phyloP scores from a whole-genome alignment of 2,113 vertebrate genomes.

The Macquaria australasica region DNA sequence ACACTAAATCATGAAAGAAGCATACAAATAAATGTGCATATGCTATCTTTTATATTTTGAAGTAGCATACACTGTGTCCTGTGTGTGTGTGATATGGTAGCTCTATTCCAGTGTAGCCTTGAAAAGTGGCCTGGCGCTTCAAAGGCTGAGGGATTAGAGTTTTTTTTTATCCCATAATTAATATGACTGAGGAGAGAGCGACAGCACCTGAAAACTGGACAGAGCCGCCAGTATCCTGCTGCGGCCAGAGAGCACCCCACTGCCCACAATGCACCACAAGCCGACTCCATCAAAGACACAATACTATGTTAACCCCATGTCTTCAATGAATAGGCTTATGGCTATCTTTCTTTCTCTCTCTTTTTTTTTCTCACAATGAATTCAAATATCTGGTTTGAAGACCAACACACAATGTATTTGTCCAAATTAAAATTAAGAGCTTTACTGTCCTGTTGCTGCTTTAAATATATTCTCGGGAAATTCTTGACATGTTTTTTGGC shows the following conservation, averaged over 20 bases:
- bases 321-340: conserved; percentile 77
- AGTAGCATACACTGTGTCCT: conserved; percentile 21
- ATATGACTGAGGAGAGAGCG: conserved; percentile 93
- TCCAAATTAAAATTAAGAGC: conserved; percentile 42
- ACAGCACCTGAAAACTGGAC: conserved; percentile 91
- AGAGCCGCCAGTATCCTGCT: conserved; percentile 88
- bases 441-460: conserved; percentile 74
- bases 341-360: conserved; percentile 38
- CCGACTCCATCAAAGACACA: conserved; percentile 80
- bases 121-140: conserved; percentile 93
- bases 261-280: conserved; percentile 86
- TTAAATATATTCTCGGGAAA: conserved; percentile 82
- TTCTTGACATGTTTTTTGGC: conserved; percentile 86
- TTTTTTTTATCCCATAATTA: conserved; percentile 96
- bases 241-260: conserved; percentile 84
- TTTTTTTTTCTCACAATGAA: conserved; percentile 28
- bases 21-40: conserved; percentile 50
- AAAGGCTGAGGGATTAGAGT: conserved; percentile 95
- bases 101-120: conserved; percentile 84
- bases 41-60: conserved; percentile 38
- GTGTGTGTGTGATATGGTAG: conserved; percentile 50
- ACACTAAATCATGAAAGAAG: conserved; percentile 84
- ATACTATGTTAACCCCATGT: conserved; percentile 76
- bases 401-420: conserved; percentile 10
- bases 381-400: conserved; percentile 31